These are phyloP conservation scores for Myiagra hebetior DNA, from an alignment of 2,113 vertebrate species.

Conservation along the genomic window DNA sequence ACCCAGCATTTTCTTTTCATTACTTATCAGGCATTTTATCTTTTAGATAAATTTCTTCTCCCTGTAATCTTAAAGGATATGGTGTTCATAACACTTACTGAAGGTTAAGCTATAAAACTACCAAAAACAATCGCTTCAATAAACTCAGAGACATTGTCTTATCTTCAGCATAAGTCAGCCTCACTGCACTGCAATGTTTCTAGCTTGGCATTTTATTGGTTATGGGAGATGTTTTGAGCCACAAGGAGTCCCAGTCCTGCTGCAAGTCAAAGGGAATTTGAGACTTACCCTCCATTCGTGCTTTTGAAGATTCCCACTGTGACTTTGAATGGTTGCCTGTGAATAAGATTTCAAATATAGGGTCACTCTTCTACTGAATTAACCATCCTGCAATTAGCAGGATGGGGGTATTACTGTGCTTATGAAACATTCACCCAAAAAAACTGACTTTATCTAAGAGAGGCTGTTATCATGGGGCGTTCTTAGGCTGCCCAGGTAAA, in stretches of 20 bases:
- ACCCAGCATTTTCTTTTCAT: slow-evolving; percentile 19
- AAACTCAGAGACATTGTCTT: slow-evolving; percentile 40
- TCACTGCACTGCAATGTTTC: neutral
- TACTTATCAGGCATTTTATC: slow-evolving; percentile 35
- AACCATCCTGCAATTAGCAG: neutral
- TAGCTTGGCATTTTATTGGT: slow-evolving; percentile 17
- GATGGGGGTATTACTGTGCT: neutral
- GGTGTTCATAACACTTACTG: slow-evolving; percentile 11
- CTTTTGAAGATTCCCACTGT: neutral
- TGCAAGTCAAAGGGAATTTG: neutral
- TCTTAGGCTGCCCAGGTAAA: neutral
- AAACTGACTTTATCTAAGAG: neutral
- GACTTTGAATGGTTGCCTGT: neutral
- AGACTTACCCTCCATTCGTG: neutral
- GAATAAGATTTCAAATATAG: neutral
- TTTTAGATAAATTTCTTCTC: slow-evolving; percentile 14
- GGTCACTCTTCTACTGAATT: neutral
- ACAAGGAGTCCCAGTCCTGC: neutral
- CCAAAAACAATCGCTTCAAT: slow-evolving; percentile 33
- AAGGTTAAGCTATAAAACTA: slow-evolving; percentile 38
- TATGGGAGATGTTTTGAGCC: neutral
- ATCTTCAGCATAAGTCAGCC: slow-evolving; percentile 35
- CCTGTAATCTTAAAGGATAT: slow-evolving; percentile 33
- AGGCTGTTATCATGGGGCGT: neutral
- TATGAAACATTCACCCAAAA: neutral